phyloP scores from a whole-genome alignment of 2,113 vertebrate genomes.

The Sturnira hondurensis region DNA sequence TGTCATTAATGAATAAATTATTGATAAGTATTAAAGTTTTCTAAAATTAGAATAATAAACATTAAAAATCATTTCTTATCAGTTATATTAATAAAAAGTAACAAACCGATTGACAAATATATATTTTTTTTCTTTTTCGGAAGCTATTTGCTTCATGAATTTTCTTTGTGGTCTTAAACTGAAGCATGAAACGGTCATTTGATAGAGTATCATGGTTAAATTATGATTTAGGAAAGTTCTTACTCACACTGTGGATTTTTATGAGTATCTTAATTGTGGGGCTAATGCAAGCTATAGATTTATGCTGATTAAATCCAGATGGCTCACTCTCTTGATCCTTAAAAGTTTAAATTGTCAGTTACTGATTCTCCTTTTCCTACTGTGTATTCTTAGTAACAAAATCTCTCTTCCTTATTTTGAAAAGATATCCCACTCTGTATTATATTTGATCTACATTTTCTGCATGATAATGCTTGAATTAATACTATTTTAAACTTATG shows the following conservation, averaged over 20 bases:
- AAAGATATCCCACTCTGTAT: slow-evolving; percentile 22
- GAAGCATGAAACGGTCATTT: slow-evolving; percentile 55
- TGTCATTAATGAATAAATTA: background rate
- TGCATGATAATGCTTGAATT: slow-evolving; percentile 26
- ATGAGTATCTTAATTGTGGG: slow-evolving; percentile 73
- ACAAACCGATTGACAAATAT: slow-evolving; percentile 43
- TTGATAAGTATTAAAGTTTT: background rate
- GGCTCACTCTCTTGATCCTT: slow-evolving; percentile 62
- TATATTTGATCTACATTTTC: slow-evolving; percentile 46
- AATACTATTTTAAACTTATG: slow-evolving; percentile 47
- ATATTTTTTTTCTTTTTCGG: slow-evolving; percentile 30
- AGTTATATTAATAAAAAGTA: background rate
- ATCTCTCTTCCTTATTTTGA: slow-evolving; percentile 59
- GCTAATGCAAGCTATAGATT: slow-evolving; percentile 70
- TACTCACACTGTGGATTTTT: slow-evolving; percentile 68
- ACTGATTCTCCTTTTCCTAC: slow-evolving; percentile 40
- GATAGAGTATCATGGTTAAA: slow-evolving; percentile 66
- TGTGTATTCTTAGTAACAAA: slow-evolving; percentile 53
- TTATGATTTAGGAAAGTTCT: slow-evolving; percentile 67
- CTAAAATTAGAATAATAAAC: background rate
- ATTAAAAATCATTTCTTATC: background rate
- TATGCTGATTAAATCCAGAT: slow-evolving; percentile 79
- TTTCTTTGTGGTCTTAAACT: slow-evolving; percentile 53
- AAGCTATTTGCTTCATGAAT: slow-evolving; percentile 40
- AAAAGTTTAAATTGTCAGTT: slow-evolving; percentile 64